Evolutionary conservation across 1,140 invertebrate genomes (phyloP).

Genomic region (Bombus sibiricus): DNA sequence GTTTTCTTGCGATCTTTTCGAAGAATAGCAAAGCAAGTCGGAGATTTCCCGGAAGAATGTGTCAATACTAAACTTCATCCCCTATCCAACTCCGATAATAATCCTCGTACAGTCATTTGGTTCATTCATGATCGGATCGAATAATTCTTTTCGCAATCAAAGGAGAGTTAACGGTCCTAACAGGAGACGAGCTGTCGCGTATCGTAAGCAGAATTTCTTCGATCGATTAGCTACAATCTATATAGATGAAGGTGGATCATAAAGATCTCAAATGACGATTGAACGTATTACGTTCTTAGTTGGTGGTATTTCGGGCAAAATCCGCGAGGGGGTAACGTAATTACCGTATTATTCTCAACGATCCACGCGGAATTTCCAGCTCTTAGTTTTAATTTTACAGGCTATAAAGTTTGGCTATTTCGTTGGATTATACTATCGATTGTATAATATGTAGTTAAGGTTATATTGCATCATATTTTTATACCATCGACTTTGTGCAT

Average conservation of each 20-base stretch:
- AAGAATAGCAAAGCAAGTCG: background rate
- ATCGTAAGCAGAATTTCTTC: constrained; percentile 25
- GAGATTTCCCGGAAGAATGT: background rate
- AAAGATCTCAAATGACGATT: constrained; percentile 1
- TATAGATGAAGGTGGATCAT: background rate
- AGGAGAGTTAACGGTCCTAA: background rate
- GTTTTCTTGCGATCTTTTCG: background rate
- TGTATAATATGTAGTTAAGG: background rate
- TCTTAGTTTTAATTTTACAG: background rate
- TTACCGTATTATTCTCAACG: background rate
- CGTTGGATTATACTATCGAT: no score
- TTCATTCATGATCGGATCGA: constrained; percentile 2
- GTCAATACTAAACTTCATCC: constrained; percentile 21
- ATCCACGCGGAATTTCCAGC: background rate
- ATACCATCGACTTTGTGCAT: background rate
- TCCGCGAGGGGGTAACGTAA: background rate
- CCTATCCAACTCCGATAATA: background rate
- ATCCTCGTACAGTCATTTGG: constrained; percentile 7
- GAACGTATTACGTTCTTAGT: background rate
- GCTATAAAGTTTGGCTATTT: background rate
- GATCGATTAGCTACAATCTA: background rate
- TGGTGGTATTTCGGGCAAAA: background rate
- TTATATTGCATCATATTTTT: background rate
- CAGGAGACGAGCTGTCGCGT: constrained; percentile 6
- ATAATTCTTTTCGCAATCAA: background rate